phyloP scores from a whole-genome alignment of 1,140 invertebrate genomes.

The Magallana ariakensis region DNA sequence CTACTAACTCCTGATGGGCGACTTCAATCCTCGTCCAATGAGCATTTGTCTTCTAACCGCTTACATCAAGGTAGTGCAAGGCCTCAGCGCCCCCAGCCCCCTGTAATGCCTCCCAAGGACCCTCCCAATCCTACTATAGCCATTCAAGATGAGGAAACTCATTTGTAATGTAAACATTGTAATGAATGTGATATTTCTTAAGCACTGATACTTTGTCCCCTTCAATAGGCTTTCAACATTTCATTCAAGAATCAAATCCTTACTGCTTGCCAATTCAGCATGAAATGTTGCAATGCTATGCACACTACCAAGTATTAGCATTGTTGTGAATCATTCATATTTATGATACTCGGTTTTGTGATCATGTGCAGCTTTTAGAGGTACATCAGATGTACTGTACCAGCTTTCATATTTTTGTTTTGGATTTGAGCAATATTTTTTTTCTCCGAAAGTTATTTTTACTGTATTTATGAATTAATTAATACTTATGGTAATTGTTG shows the following conservation, averaged over 20 bases:
- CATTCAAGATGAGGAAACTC: constrained; percentile 49
- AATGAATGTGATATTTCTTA: constrained; percentile 16
- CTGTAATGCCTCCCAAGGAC: constrained; percentile 25
- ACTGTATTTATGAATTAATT: background rate
- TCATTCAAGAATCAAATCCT: background rate
- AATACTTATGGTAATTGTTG: background rate
- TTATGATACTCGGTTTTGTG: background rate
- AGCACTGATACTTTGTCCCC: constrained; percentile 5
- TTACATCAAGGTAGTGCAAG: constrained; percentile 55
- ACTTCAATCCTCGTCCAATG: constrained; percentile 54
- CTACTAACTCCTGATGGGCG: constrained; percentile 59
- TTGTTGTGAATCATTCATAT: constrained; percentile 5
- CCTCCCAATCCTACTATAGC: constrained; percentile 42
- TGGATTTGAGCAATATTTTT: background rate
- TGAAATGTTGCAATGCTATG: constrained; percentile 16
- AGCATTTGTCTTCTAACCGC: constrained; percentile 41
- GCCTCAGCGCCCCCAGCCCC: constrained; percentile 42
- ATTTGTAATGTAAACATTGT: constrained; percentile 46
- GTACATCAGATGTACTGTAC: background rate
- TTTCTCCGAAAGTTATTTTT: background rate
- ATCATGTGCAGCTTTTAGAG: constrained; percentile 19
- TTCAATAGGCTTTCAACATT: background rate
- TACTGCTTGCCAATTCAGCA: constrained; percentile 18
- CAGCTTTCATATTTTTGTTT: background rate
- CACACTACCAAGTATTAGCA: constrained; percentile 20